phyloP scores from a whole-genome alignment of 2,888 invertebrate species.

The Ceraclea dissimilis region DNA sequence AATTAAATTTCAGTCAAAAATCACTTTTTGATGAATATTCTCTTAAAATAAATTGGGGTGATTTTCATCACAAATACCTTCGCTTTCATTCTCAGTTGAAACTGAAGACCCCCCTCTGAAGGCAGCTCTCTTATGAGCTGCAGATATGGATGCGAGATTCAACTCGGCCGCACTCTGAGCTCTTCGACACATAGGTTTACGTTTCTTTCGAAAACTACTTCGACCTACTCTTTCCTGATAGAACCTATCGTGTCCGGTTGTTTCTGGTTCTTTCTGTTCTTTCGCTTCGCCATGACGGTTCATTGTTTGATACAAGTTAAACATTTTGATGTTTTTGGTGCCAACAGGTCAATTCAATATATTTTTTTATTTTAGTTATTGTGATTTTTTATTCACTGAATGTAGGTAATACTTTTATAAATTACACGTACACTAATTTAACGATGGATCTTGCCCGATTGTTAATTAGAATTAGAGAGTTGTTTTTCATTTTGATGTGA shows the following conservation, averaged over 20 bases:
- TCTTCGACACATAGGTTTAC: slow-evolving; percentile 52
- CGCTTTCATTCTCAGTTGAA: slow-evolving; percentile 57
- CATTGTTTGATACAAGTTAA: slow-evolving; percentile 68
- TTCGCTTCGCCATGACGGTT: slow-evolving; percentile 50
- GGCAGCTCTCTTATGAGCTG: slow-evolving; percentile 56
- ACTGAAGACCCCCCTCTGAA: slow-evolving; percentile 52
- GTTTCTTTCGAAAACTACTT: slow-evolving; percentile 48
- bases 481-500: neutral
- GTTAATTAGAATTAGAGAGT: too few species aligned
- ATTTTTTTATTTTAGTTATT: neutral
- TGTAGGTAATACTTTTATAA: neutral
- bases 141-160: slow-evolving; percentile 53
- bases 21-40: too few species aligned
- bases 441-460: too few species aligned
- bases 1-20: too few species aligned
- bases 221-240: slow-evolving; percentile 58
- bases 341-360: neutral
- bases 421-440: neutral
- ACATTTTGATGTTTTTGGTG: slow-evolving; percentile 48
- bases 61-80: too few species aligned
- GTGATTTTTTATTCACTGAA: neutral
- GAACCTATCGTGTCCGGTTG: slow-evolving; percentile 76
- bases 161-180: slow-evolving; percentile 64
- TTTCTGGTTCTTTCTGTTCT: slow-evolving; percentile 49
- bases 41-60: too few species aligned